phyloP scores from a whole-genome alignment of 1,140 invertebrate genomes.

The Philotrypesis tridentata region DNA sequence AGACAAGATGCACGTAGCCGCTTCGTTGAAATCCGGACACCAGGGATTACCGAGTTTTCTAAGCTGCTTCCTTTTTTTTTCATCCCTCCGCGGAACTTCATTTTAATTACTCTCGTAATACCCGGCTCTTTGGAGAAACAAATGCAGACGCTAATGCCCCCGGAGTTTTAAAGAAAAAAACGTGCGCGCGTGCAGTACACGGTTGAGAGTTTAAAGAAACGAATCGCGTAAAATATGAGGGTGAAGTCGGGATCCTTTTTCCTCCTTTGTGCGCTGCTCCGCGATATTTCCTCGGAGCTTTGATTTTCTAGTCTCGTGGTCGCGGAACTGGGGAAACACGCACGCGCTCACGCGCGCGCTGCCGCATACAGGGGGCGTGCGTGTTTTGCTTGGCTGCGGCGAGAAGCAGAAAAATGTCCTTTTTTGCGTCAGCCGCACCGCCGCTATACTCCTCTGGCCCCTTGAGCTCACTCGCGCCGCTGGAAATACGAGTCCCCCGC shows the following conservation, averaged over 20 bases:
- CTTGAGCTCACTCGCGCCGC: not conserved
- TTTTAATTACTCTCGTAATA: not conserved
- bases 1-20: not conserved
- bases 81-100: not conserved
- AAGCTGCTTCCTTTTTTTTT: not conserved
- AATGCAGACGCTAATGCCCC: not conserved
- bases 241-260: not conserved
- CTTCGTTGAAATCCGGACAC: not conserved
- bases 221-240: not conserved
- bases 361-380: not conserved
- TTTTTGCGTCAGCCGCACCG: not conserved
- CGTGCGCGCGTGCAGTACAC: too few species aligned
- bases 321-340: not conserved
- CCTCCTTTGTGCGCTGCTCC: not conserved
- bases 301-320: constrained; percentile 25
- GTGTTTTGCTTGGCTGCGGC: not conserved
- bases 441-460: not conserved
- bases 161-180: not conserved
- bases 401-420: not conserved
- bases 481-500: not conserved
- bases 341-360: not conserved
- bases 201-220: not conserved
- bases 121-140: not conserved
- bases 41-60: not conserved
- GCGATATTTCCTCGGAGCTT: not conserved